Evolutionary conservation across 2,888 invertebrate genomes (phyloP).

Genomic region (Parascotia fuliginaria): DNA sequence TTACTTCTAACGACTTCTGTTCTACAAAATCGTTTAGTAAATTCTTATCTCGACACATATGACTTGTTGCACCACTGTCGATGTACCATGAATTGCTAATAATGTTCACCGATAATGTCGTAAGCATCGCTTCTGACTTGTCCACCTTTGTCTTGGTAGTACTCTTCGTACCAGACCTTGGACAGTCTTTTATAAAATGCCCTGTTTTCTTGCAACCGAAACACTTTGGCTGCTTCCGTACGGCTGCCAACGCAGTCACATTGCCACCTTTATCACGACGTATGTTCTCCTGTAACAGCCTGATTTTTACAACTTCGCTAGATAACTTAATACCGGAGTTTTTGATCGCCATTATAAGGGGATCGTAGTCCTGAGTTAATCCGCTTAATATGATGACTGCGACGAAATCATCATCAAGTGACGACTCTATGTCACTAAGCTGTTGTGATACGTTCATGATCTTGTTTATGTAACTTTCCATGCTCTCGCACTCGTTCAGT

Average conservation of each 20-base stretch:
- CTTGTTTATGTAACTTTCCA: background rate
- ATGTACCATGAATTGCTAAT: constrained; percentile 5
- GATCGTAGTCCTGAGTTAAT: background rate
- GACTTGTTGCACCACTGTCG: constrained; percentile 11
- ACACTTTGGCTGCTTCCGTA: constrained; percentile 4
- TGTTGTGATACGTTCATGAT: background rate
- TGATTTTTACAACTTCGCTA: background rate
- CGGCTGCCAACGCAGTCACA: background rate
- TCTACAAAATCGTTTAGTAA: background rate
- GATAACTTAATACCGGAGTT: background rate
- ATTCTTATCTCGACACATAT: constrained; percentile 7
- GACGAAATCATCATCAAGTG: background rate
- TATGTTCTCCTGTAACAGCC: background rate
- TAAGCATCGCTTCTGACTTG: too few species aligned
- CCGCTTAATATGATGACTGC: background rate
- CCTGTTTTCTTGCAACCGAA: constrained; percentile 8
- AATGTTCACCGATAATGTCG: constrained; percentile 4
- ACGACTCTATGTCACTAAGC: background rate
- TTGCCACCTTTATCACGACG: background rate
- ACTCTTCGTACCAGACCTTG: too few species aligned
- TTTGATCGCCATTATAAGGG: constrained; percentile 3
- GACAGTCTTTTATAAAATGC: constrained; percentile 5
- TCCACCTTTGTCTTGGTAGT: too few species aligned
- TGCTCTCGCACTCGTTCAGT: background rate
- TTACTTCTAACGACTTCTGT: background rate